These are phyloP conservation scores for Chymomyza procnemis DNA, from an alignment of 2,888 invertebrate genomes.

Conservation along the genomic window DNA sequence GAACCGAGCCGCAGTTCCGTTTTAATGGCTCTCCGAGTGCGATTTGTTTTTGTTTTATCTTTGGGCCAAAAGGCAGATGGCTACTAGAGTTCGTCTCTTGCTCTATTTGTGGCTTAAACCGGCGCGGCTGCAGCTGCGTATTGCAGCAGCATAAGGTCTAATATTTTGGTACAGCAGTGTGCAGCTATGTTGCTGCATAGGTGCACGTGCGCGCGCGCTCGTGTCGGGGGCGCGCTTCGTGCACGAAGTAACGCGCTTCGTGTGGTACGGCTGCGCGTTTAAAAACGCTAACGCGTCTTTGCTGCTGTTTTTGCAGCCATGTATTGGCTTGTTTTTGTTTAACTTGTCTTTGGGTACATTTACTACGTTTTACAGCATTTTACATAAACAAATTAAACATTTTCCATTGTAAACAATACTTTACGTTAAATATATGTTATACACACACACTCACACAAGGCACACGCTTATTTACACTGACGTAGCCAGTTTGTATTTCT, in stretches of 20 bases:
- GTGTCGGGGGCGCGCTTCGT: neutral
- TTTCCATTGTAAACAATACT: too few species aligned
- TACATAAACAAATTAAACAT: slow-evolving; percentile 1
- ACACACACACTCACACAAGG: too few species aligned
- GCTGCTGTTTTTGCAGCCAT: neutral
- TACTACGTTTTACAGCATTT: neutral
- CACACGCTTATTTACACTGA: neutral
- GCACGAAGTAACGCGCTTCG: too few species aligned
- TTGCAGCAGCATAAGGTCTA: neutral
- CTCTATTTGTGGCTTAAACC: neutral
- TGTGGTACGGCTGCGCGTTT: neutral
- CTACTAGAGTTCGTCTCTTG: neutral
- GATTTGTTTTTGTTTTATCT: neutral
- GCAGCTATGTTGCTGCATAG: neutral
- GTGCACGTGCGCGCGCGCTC: too few species aligned
- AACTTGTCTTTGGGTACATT: neutral
- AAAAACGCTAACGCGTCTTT: neutral
- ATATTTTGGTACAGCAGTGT: neutral
- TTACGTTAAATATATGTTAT: too few species aligned
- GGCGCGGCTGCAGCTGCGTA: neutral
- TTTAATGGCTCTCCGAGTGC: neutral
- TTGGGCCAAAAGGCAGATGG: neutral
- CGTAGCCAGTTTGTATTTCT: neutral
- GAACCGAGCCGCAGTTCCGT: neutral
- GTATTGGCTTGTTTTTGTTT: neutral